Percentiles rank a stretch among this genome's conserved stretches.
phyloP scores from a whole-genome alignment of 1,140 invertebrate genomes.

The Saccostrea echinata region DNA sequence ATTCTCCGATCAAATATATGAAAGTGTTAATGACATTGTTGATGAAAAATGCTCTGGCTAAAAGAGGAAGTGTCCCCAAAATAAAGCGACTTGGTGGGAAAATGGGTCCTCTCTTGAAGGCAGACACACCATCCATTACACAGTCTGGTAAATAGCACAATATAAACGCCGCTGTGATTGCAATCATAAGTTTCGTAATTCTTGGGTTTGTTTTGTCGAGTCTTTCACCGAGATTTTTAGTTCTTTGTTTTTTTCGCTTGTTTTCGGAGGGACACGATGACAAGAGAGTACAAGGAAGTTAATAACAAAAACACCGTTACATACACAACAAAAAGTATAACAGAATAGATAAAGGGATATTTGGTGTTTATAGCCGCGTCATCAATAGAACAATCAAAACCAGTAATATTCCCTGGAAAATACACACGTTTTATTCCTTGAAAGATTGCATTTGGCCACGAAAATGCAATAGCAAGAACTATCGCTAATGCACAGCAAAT shows the following conservation, averaged over 20 bases:
- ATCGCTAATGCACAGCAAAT: conserved; percentile 46
- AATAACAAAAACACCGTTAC: conserved; percentile 45
- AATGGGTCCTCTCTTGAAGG: conserved; percentile 30
- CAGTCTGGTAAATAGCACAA: conserved; percentile 46
- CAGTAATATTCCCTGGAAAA: conserved; percentile 56
- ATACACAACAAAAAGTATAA: conserved; percentile 49
- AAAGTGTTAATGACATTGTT: conserved; percentile 53
- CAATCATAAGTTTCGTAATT: conserved; percentile 52
- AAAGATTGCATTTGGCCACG: conserved; percentile 55
- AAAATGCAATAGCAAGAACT: conserved; percentile 38
- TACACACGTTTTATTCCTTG: conserved; percentile 46
- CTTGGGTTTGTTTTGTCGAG: conserved; percentile 37
- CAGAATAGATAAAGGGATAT: conserved; percentile 53
- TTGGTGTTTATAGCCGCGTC: conserved; percentile 50
- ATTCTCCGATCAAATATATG: conserved; percentile 48
- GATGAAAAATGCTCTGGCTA: conserved; percentile 46
- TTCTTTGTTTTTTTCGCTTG: conserved; percentile 7
- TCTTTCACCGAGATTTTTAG: not conserved
- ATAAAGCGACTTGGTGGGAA: conserved; percentile 28
- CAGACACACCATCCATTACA: conserved; percentile 18
- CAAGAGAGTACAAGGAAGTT: conserved; percentile 41
- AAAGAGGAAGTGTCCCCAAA: conserved; percentile 40
- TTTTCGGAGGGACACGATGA: conserved; percentile 1
- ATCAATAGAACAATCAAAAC: conserved; percentile 54
- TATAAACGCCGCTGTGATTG: conserved; percentile 44